These are phyloP conservation scores for Prietella phreatophila DNA, from an alignment of 2,113 vertebrate species.

Conservation along the genomic window DNA sequence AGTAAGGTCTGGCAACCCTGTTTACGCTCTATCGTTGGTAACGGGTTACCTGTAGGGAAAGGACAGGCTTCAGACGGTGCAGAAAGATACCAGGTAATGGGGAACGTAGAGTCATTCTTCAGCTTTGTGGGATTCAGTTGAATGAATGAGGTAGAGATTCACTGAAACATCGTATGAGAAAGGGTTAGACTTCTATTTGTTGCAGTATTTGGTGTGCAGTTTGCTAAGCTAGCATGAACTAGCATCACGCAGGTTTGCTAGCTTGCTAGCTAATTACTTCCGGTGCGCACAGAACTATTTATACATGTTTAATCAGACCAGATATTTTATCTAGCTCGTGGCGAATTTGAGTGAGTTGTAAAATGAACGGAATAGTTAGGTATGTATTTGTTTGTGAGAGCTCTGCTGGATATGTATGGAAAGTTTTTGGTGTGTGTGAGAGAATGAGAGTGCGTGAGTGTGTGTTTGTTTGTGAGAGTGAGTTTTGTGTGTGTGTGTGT, in stretches of 20 bases:
- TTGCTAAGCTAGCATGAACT: conserved; percentile 24
- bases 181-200: neutral
- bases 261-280: conserved; percentile 17
- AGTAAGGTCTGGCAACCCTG: conserved; percentile 17
- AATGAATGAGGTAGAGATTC: neutral
- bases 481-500: neutral
- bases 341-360: neutral
- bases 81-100: conserved; percentile 16
- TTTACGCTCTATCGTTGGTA: neutral
- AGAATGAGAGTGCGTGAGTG: neutral
- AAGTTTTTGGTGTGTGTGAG: neutral
- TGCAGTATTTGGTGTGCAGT: neutral
- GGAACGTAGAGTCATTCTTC: neutral
- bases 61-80: conserved; percentile 18
- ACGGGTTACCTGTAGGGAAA: conserved; percentile 31
- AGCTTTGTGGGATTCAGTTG: neutral
- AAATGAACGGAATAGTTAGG: conserved; percentile 9
- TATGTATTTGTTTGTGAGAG: neutral
- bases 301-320: rapidly evolving
- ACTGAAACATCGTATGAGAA: too few species aligned
- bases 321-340: neutral
- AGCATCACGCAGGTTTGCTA: conserved; percentile 20
- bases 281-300: neutral
- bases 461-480: neutral
- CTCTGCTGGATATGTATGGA: neutral